Evolutionary conservation across 2,113 vertebrate genomes (phyloP).

Genomic region (Laticauda colubrina): DNA sequence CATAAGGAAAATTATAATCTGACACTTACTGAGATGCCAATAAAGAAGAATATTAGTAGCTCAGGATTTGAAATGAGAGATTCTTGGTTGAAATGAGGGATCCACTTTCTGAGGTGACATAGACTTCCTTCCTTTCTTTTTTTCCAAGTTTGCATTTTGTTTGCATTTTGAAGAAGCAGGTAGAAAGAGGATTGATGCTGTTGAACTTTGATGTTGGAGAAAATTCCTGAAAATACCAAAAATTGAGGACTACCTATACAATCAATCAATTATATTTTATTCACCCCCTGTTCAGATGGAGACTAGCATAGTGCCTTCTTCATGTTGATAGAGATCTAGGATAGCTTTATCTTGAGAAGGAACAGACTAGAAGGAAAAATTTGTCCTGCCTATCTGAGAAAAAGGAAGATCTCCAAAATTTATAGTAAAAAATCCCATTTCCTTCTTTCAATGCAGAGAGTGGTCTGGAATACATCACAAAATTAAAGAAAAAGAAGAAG

Average conservation of each 20-base stretch:
- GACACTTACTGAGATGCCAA: not conserved
- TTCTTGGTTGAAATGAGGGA: not conserved
- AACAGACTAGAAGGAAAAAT: not conserved
- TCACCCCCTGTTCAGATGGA: not conserved
- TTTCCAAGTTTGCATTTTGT: not conserved
- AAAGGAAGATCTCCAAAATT: not conserved
- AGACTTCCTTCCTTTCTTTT: not conserved
- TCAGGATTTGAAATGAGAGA: not conserved
- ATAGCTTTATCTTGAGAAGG: not conserved
- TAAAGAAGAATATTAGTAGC: not conserved
- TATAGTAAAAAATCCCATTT: not conserved
- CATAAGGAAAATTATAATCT: not conserved
- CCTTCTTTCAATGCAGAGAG: not conserved
- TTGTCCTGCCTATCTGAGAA: no score
- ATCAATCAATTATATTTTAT: not conserved
- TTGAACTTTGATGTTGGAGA: not conserved
- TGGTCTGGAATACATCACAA: not conserved
- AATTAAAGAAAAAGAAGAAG: not conserved
- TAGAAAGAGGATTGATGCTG: not conserved
- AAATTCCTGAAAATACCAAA: not conserved
- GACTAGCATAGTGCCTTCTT: not conserved
- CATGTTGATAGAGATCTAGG: not conserved
- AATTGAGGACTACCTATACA: no score
- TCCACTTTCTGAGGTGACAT: not conserved
- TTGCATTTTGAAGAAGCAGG: not conserved